Evolutionary conservation across 2,888 invertebrate species (phyloP).

Genomic region (Hydraecia micacea): DNA sequence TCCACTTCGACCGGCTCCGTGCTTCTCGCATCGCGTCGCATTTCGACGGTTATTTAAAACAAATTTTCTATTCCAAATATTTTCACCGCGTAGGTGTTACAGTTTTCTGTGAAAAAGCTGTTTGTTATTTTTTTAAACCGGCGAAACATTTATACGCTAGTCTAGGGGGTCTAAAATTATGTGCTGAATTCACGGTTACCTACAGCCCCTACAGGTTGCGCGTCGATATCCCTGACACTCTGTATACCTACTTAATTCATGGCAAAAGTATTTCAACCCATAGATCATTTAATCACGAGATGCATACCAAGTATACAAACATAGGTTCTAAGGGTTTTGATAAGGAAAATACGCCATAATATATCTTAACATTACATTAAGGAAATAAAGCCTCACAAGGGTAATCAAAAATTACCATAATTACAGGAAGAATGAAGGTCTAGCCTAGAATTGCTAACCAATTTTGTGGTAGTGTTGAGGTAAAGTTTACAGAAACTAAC

Average conservation of each 20-base stretch:
- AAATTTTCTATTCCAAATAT: too few relatives aligned
- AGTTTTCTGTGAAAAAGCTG: too few relatives aligned
- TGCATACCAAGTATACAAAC: background rate
- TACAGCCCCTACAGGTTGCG: too few relatives aligned
- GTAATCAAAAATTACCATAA: background rate
- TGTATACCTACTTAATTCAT: background rate
- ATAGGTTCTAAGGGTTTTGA: background rate
- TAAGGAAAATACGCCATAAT: constrained; percentile 28
- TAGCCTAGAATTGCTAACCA: background rate
- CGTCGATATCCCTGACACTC: too few relatives aligned
- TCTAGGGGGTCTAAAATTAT: too few relatives aligned
- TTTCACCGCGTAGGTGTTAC: too few relatives aligned
- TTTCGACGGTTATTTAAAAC: too few relatives aligned
- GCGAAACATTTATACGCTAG: too few relatives aligned
- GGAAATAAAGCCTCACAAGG: constrained; percentile 29
- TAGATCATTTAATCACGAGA: background rate
- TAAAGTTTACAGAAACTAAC: background rate
- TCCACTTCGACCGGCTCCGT: too few relatives aligned
- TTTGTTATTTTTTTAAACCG: too few relatives aligned
- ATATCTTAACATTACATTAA: constrained; percentile 1
- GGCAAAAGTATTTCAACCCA: constrained; percentile 2
- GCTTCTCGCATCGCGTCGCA: too few relatives aligned
- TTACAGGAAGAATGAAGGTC: background rate
- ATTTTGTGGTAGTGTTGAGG: background rate
- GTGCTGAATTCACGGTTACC: too few relatives aligned